These are phyloP conservation scores for Trididemnum clinides DNA, from an alignment of 23 tunicate genomes.

Conservation along the genomic window DNA sequence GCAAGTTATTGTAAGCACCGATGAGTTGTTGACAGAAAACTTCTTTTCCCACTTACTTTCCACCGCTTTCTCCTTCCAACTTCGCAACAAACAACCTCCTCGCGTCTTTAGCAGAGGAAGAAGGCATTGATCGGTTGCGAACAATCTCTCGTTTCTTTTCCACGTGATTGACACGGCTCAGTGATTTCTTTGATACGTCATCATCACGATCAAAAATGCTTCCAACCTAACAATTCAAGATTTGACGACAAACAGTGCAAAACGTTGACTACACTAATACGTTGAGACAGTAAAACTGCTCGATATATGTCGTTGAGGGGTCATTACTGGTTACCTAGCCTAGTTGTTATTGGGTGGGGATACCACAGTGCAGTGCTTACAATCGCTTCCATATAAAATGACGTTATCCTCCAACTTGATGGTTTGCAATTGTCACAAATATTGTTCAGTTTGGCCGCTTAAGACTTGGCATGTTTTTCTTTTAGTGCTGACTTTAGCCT, in stretches of 20 bases:
- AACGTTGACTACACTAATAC: not conserved
- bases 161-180: slow-evolving; percentile 47
- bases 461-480: too few relatives aligned
- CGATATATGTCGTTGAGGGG: too few relatives aligned
- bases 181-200: slow-evolving; percentile 36
- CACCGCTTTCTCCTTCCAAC: slow-evolving; percentile 45
- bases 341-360: too few relatives aligned
- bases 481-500: too few relatives aligned
- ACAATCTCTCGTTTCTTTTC: slow-evolving; percentile 52
- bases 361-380: too few relatives aligned
- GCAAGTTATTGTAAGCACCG: too few relatives aligned
- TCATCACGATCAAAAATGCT: slow-evolving; percentile 92
- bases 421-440: too few relatives aligned
- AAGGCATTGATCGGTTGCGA: slow-evolving; percentile 79
- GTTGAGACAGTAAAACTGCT: not conserved
- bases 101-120: slow-evolving; percentile 73
- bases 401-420: too few relatives aligned
- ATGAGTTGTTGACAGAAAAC: not conserved
- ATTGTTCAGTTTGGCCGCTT: too few relatives aligned
- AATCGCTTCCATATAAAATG: too few relatives aligned
- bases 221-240: slow-evolving; percentile 57
- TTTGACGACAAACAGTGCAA: not conserved
- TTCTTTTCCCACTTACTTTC: not conserved
- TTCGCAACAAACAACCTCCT: slow-evolving; percentile 80
- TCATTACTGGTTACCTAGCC: too few relatives aligned